Base-by-base conservation (phyloP, 2,888 invertebrate genomes). In the Pseudococcus longispinus region DNA sequence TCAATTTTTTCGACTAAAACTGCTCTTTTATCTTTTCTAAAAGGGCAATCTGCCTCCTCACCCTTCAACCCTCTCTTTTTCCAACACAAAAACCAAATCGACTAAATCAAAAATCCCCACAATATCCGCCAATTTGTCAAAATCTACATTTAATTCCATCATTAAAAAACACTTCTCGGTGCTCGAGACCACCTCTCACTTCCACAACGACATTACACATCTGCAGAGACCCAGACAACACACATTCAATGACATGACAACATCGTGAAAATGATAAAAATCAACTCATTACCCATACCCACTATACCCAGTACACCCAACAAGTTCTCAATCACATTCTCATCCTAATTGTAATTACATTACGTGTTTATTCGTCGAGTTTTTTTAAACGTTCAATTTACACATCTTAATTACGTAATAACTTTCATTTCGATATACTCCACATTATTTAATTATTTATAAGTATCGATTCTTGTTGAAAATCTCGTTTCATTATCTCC, bases 351-450 rank as follows among this genome's bases (percentile, higher is more conserved):
- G 60, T 60, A 60, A 60, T 60, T 20, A 60, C 8, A 13, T 15
- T 60, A 60, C 60, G 60, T 60, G 60, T 60, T 60, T 23, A 60
- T 23, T 5, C 4, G 60, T 15, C 60, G 23, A n/a, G n/a, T 51
- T 60, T 60, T 51, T 23, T 23, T 9, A 60, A 23, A 23, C 60
- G 60, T 60, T 60, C 23, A 60, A 60, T 60, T 60, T 60, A 60
- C 60, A 60, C 60, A 60, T 60, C 60, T 20, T 11, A 60, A 60
- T 60, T 60, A 60, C 11, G 3, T 60, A 60, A 60, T 23, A 20
- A 60, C 60, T 60, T 60, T 60, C 60, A 60, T 60, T 60, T 60
- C 60, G 60, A 60, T 60, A 60, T 60, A 55, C 55, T 6, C 55
- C 55, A 37, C 37, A 60, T 51, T 51, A 51, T 60, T 60, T 60